These are phyloP conservation scores for Caenorhabditis elegans DNA, from an alignment of 1,140 invertebrate species.

Conservation along the genomic window WBcel235 BX284606.5:12567501-12568000, in stretches of 20 bases:
- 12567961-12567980: no score
- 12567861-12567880: not conserved
- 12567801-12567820: not conserved
- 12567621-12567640: constrained; percentile 20
- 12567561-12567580: not conserved
- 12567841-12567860: not conserved
- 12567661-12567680: constrained; percentile 9
- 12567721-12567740: not conserved
- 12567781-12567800: not conserved
- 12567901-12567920: no score
- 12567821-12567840: not conserved
- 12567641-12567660: not conserved
- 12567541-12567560: no score
- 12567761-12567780: not conserved
- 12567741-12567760: constrained; percentile 18
- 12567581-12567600: not conserved
- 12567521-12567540: no score
- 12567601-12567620: constrained; percentile 19
- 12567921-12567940: no score
- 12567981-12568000: no score
- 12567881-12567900: no score
- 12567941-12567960: no score
- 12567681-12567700: constrained; percentile 2
- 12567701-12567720: not conserved
- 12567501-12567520: no score